These are phyloP conservation scores for Enteromius unitaeniatus DNA, from an alignment of 2,797 vertebrate genomes.

Conservation along the genomic window DNA sequence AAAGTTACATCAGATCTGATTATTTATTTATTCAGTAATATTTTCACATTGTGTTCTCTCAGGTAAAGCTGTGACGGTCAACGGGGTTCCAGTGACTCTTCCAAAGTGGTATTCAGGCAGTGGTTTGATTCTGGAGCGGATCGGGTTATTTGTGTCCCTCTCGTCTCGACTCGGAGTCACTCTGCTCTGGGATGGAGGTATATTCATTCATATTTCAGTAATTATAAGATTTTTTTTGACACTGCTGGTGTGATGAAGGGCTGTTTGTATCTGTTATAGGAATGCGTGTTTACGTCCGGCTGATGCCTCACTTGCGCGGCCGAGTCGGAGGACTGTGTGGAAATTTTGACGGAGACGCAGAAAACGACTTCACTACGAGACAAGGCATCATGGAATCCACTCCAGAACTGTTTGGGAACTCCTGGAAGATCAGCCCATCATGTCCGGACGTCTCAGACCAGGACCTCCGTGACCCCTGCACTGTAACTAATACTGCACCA, in stretches of 20 bases:
- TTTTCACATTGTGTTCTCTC: neutral
- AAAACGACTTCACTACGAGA: constrained; percentile 87
- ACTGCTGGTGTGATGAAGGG: neutral
- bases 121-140: constrained; percentile 78
- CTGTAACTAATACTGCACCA: constrained; percentile 67
- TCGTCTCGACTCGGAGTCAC: constrained; percentile 82
- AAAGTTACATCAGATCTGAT: neutral
- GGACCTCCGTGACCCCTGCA: constrained; percentile 84
- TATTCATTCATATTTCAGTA: neutral
- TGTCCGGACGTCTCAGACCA: constrained; percentile 84
- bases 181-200: constrained; percentile 93
- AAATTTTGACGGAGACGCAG: constrained; percentile 89
- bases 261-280: constrained; percentile 69
- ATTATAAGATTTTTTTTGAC: neutral
- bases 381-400: constrained; percentile 89
- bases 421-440: constrained; percentile 89
- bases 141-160: constrained; percentile 86
- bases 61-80: constrained; percentile 89
- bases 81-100: constrained; percentile 81
- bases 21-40: neutral
- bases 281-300: constrained; percentile 85
- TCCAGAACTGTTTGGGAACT: constrained; percentile 87
- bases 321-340: constrained; percentile 86
- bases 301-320: constrained; percentile 79
- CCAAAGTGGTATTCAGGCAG: constrained; percentile 87